Conservation (phyloP, 2,888 invertebrate genomes). For the Cepaea hortensis region DNA sequence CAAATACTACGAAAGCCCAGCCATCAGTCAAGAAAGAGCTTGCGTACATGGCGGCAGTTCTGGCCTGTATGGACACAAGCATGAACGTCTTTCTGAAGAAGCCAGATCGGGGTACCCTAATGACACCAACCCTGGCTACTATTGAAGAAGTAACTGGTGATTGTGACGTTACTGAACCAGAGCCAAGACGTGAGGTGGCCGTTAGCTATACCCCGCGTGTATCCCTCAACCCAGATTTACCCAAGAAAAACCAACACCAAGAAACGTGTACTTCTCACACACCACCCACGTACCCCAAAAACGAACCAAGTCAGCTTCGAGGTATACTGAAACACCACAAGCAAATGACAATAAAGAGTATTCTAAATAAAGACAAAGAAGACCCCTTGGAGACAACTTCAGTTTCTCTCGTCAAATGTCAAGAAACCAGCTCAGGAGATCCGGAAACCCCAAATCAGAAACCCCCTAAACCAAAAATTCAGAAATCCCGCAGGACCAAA, state of each 20-base stretch:
- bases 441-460: neutral
- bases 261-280: neutral
- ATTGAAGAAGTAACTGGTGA: neutral
- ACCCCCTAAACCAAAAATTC: neutral
- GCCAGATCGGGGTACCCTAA: neutral
- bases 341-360: neutral
- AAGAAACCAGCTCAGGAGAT: neutral
- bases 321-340: slow-evolving; percentile 9
- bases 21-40: neutral
- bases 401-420: neutral
- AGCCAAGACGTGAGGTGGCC: neutral
- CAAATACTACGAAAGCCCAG: neutral
- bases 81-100: neutral
- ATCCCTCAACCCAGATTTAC: neutral
- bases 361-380: no score
- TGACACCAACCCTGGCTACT: neutral
- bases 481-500: neutral
- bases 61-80: neutral
- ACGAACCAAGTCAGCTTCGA: neutral
- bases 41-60: neutral
- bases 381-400: no score
- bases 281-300: neutral
- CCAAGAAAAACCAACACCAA: neutral
- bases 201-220: neutral
- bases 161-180: neutral